A percentile compares a stretch with the other conserved stretches of the same genome.
phyloP scores from a whole-genome alignment of 2,113 vertebrate species.

The Prolemur simus region DNA sequence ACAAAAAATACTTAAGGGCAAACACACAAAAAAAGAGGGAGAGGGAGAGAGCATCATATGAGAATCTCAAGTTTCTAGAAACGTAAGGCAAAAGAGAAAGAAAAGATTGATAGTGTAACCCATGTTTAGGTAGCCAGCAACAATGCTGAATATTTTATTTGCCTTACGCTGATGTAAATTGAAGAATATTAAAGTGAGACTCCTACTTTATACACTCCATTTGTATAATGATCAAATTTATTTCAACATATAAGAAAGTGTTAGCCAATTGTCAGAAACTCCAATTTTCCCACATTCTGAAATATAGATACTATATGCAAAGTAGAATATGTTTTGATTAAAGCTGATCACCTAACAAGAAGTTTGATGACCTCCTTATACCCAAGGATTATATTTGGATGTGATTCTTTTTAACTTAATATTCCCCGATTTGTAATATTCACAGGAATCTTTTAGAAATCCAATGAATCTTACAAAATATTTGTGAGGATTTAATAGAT shows the following conservation, averaged over 20 bases:
- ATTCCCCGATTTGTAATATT: not conserved
- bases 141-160: slow-evolving; percentile 15
- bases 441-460: not conserved
- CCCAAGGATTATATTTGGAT: not conserved
- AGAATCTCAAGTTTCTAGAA: slow-evolving; percentile 41
- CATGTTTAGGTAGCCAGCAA: not conserved
- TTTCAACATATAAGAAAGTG: not conserved
- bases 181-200: slow-evolving; percentile 1
- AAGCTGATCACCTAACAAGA: not conserved
- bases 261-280: not conserved
- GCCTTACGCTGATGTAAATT: not conserved
- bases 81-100: slow-evolving; percentile 1
- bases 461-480: not conserved
- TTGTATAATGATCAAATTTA: not conserved
- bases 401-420: not conserved
- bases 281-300: not conserved
- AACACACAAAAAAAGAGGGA: not conserved
- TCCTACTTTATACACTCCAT: not conserved
- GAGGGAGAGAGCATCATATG: not conserved
- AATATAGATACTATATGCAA: not conserved
- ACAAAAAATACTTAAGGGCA: slow-evolving; percentile 66
- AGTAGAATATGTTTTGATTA: not conserved
- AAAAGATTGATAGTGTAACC: not conserved
- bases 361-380: not conserved
- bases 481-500: not conserved